Base-by-base conservation (phyloP, 2,888 invertebrate species). In the Acanthoscelides obtectus region DNA sequence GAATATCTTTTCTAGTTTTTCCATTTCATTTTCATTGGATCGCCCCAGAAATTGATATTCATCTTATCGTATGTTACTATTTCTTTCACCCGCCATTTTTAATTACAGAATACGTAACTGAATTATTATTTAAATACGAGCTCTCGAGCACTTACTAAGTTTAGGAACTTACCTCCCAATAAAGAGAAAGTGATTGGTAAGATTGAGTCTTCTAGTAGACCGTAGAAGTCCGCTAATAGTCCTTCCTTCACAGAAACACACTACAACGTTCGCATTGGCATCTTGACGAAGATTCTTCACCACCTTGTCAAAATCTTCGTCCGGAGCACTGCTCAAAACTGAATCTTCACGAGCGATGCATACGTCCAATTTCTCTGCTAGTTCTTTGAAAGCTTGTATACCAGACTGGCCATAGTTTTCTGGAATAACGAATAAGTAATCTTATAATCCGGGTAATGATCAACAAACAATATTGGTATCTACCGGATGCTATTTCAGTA, bases 161-260 rank as follows among this genome's bases (percentile, higher is more conserved):
- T 25, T 4, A 45, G 45, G 12, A 45, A 2, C 69, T 82, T 83
- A 92, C 92, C 89, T 93, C 83, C 90, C 92, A 78, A 92, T 87
- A 80, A 93, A 88, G 70, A 91, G 85, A 79, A 91, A 91, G 73
- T 89, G 86, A 66, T 89, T 88, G 22, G 87, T 88, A 72, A 88
- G 85, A 77, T 88, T 88, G 66, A 88, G 84, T 64, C 90, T 84
- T 75, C 87, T 85, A 5, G 90, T 88, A 4, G 92, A 92, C 74
- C 86, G 86, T 75, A 93, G 86, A 65, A 93, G 86, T 20, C 90
- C 89, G 71, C 90, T 85, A 73, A 93, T 90, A 0, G 93, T 92
- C 82, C 88, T 86, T 0, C 94, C 94, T 83, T 94, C 93, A 85
- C 94, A 94, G 88, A 94, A 94, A 83, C 94, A 94, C 20, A 93